Percentiles rank a stretch among this genome's conserved stretches.
phyloP scores from a whole-genome alignment of 1,140 invertebrate genomes.

The Oncopodura yosiiana region DNA sequence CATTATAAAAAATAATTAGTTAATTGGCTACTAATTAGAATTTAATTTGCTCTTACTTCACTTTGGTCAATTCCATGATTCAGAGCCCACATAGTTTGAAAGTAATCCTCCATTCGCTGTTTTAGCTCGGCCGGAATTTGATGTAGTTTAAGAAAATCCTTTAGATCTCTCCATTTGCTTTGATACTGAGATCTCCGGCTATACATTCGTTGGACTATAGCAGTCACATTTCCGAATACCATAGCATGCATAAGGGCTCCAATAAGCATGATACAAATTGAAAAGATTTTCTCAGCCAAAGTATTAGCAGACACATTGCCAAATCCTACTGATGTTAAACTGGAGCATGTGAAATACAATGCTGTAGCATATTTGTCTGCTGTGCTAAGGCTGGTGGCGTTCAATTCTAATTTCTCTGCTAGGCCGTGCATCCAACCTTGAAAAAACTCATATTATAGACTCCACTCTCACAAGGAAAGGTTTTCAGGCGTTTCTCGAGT shows the following conservation, averaged over 20 bases:
- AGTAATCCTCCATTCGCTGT: slow-evolving; percentile 95
- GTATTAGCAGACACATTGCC: slow-evolving; percentile 93
- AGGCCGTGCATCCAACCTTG: slow-evolving; percentile 87
- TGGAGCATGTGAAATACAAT: slow-evolving; percentile 92
- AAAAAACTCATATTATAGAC: too few relatives aligned
- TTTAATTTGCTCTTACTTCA: slow-evolving; percentile 59
- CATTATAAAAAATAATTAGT: slow-evolving; percentile 23
- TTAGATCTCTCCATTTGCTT: slow-evolving; percentile 89
- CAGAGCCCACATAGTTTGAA: slow-evolving; percentile 96
- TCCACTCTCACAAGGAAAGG: too few relatives aligned
- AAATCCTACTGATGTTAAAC: slow-evolving; percentile 93
- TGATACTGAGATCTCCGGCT: slow-evolving; percentile 93
- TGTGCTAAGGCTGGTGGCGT: slow-evolving; percentile 62
- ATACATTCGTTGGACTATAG: slow-evolving; percentile 98
- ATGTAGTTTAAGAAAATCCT: slow-evolving; percentile 94
- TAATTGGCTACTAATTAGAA: too few relatives aligned
- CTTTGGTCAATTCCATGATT: slow-evolving; percentile 98
- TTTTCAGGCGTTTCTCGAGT: too few relatives aligned
- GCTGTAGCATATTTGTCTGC: slow-evolving; percentile 88
- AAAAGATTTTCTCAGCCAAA: slow-evolving; percentile 86
- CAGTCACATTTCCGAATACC: slow-evolving; percentile 97
- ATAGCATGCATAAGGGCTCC: slow-evolving; percentile 97
- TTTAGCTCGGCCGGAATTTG: slow-evolving; percentile 90
- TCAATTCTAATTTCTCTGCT: slow-evolving; percentile 66
- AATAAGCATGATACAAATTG: slow-evolving; percentile 86